Percentiles rank a stretch among this genome's conserved stretches.
Evolutionary conservation across 2,113 vertebrate genomes (phyloP).

Genomic region (Prinia subflava): DNA sequence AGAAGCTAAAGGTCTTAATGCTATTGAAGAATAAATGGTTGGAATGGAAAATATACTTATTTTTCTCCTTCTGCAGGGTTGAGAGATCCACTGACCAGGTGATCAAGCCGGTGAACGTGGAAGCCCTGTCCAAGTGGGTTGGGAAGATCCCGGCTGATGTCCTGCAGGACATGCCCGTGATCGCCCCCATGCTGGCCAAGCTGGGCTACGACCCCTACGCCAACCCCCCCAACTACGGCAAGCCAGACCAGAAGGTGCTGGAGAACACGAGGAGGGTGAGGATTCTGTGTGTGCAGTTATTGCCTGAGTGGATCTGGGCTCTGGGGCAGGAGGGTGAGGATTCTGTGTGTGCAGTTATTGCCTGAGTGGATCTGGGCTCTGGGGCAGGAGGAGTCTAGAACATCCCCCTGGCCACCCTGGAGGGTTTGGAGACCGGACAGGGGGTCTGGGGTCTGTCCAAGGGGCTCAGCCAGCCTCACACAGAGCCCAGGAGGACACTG

Average conservation of each 20-base stretch:
- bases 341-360: background rate
- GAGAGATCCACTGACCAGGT: constrained; percentile 97
- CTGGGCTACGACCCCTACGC: constrained; percentile 93
- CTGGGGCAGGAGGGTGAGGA: constrained; percentile 83
- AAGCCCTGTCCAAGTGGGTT: constrained; percentile 96
- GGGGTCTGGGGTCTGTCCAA: no score
- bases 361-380: background rate
- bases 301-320: background rate
- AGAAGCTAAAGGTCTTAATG: background rate
- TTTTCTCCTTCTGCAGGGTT: constrained; percentile 75
- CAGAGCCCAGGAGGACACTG: no score
- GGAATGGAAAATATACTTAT: background rate
- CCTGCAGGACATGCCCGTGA: constrained; percentile 89
- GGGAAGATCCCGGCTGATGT: constrained; percentile 94
- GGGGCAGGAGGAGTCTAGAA: no score
- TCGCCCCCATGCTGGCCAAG: constrained; percentile 93
- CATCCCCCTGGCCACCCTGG: no score
- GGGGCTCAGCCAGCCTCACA: no score
- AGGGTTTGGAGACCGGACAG: no score
- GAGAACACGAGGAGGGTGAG: constrained; percentile 96
- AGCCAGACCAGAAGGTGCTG: constrained; percentile 89
- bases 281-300: background rate
- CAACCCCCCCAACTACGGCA: constrained; percentile 94
- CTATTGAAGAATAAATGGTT: background rate
- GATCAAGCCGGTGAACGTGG: constrained; percentile 95